Conservation (phyloP, 2,113 vertebrate species). For the Dipodomys merriami region DNA sequence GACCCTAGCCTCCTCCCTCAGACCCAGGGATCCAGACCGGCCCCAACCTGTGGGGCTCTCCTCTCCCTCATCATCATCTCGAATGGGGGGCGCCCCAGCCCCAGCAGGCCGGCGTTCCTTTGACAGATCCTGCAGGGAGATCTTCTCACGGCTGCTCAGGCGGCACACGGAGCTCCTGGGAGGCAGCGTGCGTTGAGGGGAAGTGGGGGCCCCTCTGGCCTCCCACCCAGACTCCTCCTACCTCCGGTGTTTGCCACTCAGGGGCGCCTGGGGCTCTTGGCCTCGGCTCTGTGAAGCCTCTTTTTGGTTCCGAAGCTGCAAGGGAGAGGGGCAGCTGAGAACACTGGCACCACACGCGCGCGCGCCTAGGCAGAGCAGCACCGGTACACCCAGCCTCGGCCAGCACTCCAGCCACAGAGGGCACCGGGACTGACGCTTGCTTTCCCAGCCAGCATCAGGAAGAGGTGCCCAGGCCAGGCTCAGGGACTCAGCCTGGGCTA, state of each 20-base stretch:
- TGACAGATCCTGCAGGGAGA: constrained; percentile 93
- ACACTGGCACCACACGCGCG: not conserved
- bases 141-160: constrained; percentile 95
- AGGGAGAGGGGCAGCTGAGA: not conserved
- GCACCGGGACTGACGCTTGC: not conserved
- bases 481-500: no score
- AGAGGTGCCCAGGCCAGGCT: not conserved
- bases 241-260: constrained; percentile 82
- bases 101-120: constrained; percentile 91
- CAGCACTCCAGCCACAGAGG: not conserved
- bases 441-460: not conserved
- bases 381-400: no score
- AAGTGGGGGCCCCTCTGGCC: accelerated
- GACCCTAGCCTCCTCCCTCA: not conserved
- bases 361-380: no score
- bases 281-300: constrained; percentile 77
- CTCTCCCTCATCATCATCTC: constrained; percentile 84
- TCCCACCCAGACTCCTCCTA: not conserved
- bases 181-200: accelerated
- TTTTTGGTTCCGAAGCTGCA: constrained; percentile 84
- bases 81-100: constrained; percentile 70
- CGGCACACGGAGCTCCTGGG: constrained; percentile 92
- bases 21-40: no score
- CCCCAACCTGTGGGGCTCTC: constrained; percentile 83
- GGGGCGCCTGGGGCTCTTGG: constrained; percentile 70